Evolutionary conservation across 2,797 vertebrate species (phyloP), one percentile per base, ranked within the genome.

Genomic region (Lutjanus campechanus): DNA sequence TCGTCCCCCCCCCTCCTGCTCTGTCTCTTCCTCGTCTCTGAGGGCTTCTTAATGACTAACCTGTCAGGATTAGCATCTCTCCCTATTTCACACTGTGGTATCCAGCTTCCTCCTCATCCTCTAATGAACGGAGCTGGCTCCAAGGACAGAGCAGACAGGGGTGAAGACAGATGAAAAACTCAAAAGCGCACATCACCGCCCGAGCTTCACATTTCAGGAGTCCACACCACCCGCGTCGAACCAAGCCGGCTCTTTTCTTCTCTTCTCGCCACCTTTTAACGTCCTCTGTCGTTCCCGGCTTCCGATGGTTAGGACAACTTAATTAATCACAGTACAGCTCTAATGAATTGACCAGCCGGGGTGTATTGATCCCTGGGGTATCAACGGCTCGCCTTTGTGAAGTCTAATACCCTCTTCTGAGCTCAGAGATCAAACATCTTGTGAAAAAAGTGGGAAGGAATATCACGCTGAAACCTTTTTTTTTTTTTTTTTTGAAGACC

Each of bases 291-390:
- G n/a, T 81, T 85, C 74, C 76, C 22, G 50, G 73, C 82, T 88
- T 89, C 89, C 77, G 81, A 89, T 85, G 85, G 61, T 84, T 56
- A 79, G 78, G 87, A 93, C 89, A 83, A 86, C 87, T 89, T 93
- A 91, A 95, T 95, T 95, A 94, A 96, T 95, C 93, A 93, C 84
- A 80, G 85, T 86, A 88, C 66, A 62, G 82, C 84, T 90, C 86
- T 93, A 93, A 94, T 94, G 89, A 94, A 93, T 91, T 90, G 91
- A 93, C 92, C 90, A 83, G 85, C 85, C 85, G 59, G 79, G 83
- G 77, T 65, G 65, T 91, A 94, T 95, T 93, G 95, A 95, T 95
- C 93, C 86, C 89, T 47, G 64, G 82, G 89, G 91, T 90, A 89
- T 89, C 86, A 88, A 58, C 80, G 73, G 75, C 86, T 88, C 61